Percentiles rank a stretch among this genome's conserved stretches.
phyloP scores from a whole-genome alignment of 2,888 invertebrate species.

The Phrixothrix hirtus region DNA sequence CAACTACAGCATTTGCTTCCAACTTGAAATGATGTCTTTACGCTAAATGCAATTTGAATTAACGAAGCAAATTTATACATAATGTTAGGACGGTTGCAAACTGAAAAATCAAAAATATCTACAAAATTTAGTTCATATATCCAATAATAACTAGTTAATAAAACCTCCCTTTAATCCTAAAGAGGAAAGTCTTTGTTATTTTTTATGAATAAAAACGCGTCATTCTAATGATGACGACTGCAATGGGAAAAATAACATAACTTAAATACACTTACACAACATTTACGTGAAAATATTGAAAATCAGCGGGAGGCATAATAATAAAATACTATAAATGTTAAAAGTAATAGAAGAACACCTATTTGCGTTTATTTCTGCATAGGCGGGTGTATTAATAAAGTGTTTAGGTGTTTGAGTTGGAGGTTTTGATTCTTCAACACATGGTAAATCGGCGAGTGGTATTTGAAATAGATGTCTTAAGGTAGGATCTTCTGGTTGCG shows the following conservation, averaged over 20 bases:
- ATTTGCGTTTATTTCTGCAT: slow-evolving; percentile 40
- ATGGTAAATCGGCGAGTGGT: slow-evolving; percentile 49
- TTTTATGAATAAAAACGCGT: slow-evolving; percentile 10
- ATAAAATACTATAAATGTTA: slow-evolving; percentile 14
- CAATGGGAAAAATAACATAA: slow-evolving; percentile 15
- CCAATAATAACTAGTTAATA: slow-evolving; percentile 5
- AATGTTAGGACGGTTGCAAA: slow-evolving; percentile 24
- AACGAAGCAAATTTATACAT: slow-evolving; percentile 14
- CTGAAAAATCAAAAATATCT: slow-evolving; percentile 7
- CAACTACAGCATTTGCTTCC: slow-evolving; percentile 9
- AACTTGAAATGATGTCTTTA: slow-evolving; percentile 5
- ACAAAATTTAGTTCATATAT: slow-evolving; percentile 6
- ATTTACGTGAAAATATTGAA: slow-evolving; percentile 25
- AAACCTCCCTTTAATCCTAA: slow-evolving; percentile 2
- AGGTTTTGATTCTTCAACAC: slow-evolving; percentile 49
- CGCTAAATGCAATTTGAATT: slow-evolving; percentile 12
- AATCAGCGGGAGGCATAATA: slow-evolving; percentile 5
- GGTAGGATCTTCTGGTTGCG: slow-evolving; percentile 39
- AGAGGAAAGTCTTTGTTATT: slow-evolving; percentile 2
- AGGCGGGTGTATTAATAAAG: slow-evolving; percentile 44
- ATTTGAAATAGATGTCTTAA: slow-evolving; percentile 45
- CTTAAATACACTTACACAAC: slow-evolving; percentile 14
- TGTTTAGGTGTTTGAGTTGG: slow-evolving; percentile 47
- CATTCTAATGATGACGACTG: slow-evolving; percentile 10
- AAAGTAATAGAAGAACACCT: slow-evolving; percentile 17